Conservation (phyloP, 53 echinoderm and acorn worm species). For the Paelopatides confundens region DNA sequence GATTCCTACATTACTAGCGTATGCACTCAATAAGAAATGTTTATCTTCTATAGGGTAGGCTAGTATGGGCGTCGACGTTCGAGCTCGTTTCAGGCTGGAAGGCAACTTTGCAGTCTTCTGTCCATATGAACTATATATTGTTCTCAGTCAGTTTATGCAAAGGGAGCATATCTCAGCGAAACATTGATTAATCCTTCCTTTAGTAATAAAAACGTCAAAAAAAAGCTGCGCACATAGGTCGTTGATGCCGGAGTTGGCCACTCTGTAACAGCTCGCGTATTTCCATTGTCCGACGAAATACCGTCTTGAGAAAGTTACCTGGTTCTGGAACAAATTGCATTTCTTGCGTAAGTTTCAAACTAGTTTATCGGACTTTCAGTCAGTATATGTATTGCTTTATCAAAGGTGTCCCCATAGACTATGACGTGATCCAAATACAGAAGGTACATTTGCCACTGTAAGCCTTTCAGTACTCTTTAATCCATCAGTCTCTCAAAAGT, state of each 20-base stretch:
- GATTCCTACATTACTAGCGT: constrained; percentile 39
- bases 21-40: constrained; percentile 35
- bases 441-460: background rate
- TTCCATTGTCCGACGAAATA: background rate
- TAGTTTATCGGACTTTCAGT: background rate
- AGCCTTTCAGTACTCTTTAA: background rate
- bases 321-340: too few species aligned
- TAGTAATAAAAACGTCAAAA: constrained; percentile 35
- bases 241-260: constrained; percentile 27
- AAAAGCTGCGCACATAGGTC: constrained; percentile 52
- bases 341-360: too few species aligned
- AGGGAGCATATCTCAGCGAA: constrained; percentile 56
- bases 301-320: too few species aligned
- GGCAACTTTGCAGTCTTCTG: constrained; percentile 42
- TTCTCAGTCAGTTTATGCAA: constrained; percentile 56
- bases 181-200: constrained; percentile 41
- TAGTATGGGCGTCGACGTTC: background rate
- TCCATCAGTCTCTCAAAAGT: background rate
- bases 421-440: background rate
- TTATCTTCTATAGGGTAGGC: constrained; percentile 18
- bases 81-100: constrained; percentile 38
- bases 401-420: background rate
- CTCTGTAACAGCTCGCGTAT: background rate
- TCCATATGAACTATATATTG: constrained; percentile 16
- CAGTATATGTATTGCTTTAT: background rate